Evolutionary conservation across 2,797 vertebrate genomes (phyloP).

Genomic region (Antennarius maculatus): DNA sequence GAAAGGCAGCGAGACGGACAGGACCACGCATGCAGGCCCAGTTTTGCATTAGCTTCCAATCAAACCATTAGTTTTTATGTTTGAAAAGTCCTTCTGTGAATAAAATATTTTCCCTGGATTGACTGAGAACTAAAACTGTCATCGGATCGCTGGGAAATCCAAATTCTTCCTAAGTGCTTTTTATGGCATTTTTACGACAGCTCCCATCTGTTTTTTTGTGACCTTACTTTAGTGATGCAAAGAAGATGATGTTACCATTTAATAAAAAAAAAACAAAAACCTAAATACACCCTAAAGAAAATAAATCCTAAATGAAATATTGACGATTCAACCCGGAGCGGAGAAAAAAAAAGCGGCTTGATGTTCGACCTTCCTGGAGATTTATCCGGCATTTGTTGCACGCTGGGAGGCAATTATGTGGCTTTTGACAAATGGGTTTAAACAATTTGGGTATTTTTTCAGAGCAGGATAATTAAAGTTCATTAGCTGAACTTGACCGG

Average conservation of each 20-base stretch:
- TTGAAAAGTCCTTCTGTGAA: neutral
- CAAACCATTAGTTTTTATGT: neutral
- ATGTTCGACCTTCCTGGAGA: slow-evolving; percentile 17
- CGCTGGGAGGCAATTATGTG: slow-evolving; percentile 22
- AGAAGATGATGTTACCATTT: slow-evolving; percentile 7
- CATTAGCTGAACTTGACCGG: slow-evolving; percentile 42
- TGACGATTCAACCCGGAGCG: neutral
- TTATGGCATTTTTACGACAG: slow-evolving; percentile 19
- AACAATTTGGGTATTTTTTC: slow-evolving; percentile 39
- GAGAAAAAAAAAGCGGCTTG: neutral
- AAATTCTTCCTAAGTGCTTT: slow-evolving; percentile 19
- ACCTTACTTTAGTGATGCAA: slow-evolving; percentile 4
- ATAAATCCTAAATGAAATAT: slow-evolving; percentile 13
- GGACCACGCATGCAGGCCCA: neutral
- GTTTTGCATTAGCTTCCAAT: too few species aligned
- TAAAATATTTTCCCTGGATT: neutral
- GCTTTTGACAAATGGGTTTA: slow-evolving; percentile 43
- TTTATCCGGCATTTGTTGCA: slow-evolving; percentile 31
- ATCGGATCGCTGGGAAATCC: neutral
- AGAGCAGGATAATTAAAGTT: slow-evolving; percentile 38
- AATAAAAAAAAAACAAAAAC: neutral
- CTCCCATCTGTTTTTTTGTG: slow-evolving; percentile 26
- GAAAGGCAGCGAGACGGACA: neutral
- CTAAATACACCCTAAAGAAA: neutral
- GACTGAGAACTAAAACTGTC: slow-evolving; percentile 20